A percentile compares a stretch with the other conserved stretches of the same genome.
Conservation (phyloP, 2,797 vertebrate genomes). For the Coracias cyanogaster region DNA sequence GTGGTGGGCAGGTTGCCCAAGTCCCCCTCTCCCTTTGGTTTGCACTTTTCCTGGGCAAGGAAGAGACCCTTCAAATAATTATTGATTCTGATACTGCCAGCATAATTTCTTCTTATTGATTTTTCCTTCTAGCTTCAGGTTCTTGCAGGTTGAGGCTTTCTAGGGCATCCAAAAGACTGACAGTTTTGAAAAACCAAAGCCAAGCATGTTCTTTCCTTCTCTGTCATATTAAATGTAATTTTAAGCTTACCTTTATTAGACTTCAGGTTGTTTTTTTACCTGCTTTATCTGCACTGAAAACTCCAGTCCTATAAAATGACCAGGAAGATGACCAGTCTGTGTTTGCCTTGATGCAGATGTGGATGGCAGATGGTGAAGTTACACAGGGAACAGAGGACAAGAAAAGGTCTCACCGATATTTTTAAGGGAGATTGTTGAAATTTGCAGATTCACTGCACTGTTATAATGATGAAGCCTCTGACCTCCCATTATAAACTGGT, state of each 20-base stretch:
- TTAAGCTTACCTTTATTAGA: not conserved
- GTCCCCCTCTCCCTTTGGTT: not conserved
- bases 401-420: not conserved
- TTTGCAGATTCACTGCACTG: not conserved
- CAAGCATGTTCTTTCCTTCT: not conserved
- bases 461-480: not conserved
- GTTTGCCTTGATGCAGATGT: not conserved
- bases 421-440: not conserved
- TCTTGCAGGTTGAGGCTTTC: not conserved
- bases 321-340: not conserved
- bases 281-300: not conserved
- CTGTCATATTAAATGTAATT: not conserved
- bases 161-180: not conserved
- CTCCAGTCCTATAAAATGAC: not conserved
- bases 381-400: not conserved
- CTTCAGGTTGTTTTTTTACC: not conserved
- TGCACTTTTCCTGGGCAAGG: not conserved
- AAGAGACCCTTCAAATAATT: slow-evolving; percentile 21
- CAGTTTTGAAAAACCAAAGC: not conserved
- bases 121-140: not conserved
- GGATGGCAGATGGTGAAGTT: not conserved
- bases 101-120: slow-evolving; percentile 48
- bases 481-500: accelerated
- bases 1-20: not conserved
- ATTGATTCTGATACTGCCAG: not conserved